These are phyloP conservation scores for Geophilus truncorum DNA, from an alignment of 2,888 invertebrate genomes.

Conservation along the genomic window DNA sequence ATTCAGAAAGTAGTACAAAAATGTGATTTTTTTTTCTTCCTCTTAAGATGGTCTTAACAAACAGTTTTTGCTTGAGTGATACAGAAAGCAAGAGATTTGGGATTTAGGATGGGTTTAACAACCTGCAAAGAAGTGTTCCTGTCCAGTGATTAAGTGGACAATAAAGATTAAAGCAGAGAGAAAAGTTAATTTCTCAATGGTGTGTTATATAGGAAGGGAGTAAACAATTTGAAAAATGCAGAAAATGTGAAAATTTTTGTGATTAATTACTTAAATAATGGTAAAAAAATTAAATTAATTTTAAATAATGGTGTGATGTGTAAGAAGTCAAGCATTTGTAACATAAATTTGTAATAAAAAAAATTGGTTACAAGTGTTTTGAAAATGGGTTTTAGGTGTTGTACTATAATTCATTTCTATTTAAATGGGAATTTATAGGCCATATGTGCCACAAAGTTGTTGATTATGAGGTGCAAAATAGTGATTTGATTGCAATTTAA, in stretches of 20 bases:
- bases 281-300: background rate
- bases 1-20: background rate
- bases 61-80: background rate
- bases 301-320: background rate
- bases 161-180: background rate
- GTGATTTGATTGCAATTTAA: background rate
- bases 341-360: background rate
- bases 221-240: background rate
- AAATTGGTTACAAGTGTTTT: background rate
- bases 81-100: background rate
- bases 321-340: background rate
- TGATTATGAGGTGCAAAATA: background rate
- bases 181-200: background rate
- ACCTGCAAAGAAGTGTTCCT: background rate
- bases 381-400: too few species aligned
- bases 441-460: background rate
- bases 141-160: background rate
- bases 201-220: background rate
- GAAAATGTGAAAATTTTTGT: background rate
- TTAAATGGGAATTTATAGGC: background rate
- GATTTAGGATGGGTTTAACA: background rate
- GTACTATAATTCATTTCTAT: background rate
- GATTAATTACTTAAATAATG: background rate
- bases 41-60: background rate
- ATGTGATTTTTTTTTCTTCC: background rate